phyloP scores from a whole-genome alignment of 2,113 vertebrate genomes.

The Thalassoma bifasciatum region DNA sequence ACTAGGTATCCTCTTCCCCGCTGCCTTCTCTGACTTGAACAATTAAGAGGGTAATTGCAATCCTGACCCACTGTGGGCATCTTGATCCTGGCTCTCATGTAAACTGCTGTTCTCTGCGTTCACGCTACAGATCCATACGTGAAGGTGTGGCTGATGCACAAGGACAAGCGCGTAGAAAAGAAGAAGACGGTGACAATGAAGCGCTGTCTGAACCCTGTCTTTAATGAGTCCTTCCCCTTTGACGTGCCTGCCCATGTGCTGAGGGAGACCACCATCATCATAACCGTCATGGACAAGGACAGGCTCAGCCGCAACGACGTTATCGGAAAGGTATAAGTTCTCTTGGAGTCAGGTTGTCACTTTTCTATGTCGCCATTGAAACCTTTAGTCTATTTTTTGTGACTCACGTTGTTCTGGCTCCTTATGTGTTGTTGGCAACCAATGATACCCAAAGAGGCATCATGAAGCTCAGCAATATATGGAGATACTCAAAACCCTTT shows the following conservation, averaged over 20 bases:
- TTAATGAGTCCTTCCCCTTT: slow-evolving; percentile 98
- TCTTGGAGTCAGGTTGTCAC: too few relatives aligned
- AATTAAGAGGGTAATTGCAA: slow-evolving; percentile 73
- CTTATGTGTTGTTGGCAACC: too few relatives aligned
- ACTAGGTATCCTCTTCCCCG: slow-evolving; percentile 62
- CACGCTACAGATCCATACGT: slow-evolving; percentile 92
- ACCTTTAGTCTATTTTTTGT: too few relatives aligned
- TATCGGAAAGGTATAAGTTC: slow-evolving; percentile 91
- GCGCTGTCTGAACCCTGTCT: slow-evolving; percentile 96
- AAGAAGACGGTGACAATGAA: slow-evolving; percentile 99
- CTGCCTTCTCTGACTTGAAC: slow-evolving; percentile 61
- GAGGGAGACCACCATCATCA: slow-evolving; percentile 97
- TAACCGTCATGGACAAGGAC: slow-evolving; percentile 99
- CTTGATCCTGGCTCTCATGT: slow-evolving; percentile 18
- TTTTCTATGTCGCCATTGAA: neutral
- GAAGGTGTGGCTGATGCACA: slow-evolving; percentile 99
- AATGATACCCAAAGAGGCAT: too few relatives aligned
- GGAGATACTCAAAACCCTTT: too few relatives aligned
- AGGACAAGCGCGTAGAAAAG: slow-evolving; percentile 98
- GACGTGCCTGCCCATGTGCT: slow-evolving; percentile 97
- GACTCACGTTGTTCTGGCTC: too few relatives aligned
- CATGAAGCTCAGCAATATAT: too few relatives aligned
- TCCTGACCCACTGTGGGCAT: slow-evolving; percentile 55
- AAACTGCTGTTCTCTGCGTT: slow-evolving; percentile 39
- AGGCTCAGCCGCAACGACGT: slow-evolving; percentile 97